Evolutionary conservation across 2,797 vertebrate genomes (phyloP).

Genomic region (Sciurus vulgaris): DNA sequence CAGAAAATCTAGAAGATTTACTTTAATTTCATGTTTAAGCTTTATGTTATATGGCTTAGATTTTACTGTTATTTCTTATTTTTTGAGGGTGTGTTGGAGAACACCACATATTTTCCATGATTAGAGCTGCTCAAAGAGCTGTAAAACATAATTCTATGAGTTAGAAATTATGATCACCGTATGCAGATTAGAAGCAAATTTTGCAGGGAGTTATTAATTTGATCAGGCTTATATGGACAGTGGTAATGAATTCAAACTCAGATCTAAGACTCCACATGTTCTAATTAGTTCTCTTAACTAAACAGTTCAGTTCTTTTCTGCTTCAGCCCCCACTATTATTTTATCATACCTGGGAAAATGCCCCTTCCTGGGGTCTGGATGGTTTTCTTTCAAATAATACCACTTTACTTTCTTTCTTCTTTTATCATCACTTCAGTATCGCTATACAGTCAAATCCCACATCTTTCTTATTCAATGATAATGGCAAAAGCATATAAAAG

Average conservation of each 20-base stretch:
- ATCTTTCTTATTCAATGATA: background rate
- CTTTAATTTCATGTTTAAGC: background rate
- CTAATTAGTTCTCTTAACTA: background rate
- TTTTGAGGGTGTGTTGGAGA: background rate
- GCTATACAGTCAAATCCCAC: background rate
- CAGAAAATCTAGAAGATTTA: background rate
- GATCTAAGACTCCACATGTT: background rate
- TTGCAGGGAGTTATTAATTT: background rate
- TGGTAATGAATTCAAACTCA: background rate
- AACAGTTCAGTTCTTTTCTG: background rate
- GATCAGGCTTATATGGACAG: background rate
- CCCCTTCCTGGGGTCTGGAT: background rate
- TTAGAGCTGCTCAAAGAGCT: background rate
- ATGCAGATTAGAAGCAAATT: background rate
- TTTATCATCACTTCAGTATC: background rate
- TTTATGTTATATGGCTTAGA: slow-evolving; percentile 19
- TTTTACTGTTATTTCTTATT: slow-evolving; percentile 17
- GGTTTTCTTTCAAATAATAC: background rate
- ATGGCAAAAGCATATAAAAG: background rate
- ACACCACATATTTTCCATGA: background rate
- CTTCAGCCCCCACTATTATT: background rate
- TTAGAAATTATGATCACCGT: background rate
- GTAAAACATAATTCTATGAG: slow-evolving; percentile 5
- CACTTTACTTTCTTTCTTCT: background rate
- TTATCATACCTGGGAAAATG: background rate